Evolutionary conservation across 2,797 vertebrate genomes (phyloP).

Genomic region (Monodelphis domestica): DNA sequence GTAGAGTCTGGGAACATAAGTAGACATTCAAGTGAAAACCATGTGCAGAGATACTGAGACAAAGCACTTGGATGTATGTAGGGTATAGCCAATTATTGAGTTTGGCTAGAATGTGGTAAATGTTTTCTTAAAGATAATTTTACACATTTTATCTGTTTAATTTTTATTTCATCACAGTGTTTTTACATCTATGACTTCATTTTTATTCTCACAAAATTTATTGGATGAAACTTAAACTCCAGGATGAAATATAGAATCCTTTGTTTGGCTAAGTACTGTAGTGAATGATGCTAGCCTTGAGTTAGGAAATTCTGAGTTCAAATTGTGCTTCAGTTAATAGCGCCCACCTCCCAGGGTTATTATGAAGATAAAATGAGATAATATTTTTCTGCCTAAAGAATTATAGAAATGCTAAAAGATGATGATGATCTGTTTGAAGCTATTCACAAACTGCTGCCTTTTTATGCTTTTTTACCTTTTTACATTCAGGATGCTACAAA

Average conservation of each 20-base stretch:
- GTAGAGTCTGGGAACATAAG: background rate
- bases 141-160: background rate
- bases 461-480: background rate
- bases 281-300: background rate
- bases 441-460: background rate
- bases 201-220: background rate
- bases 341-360: background rate
- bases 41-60: background rate
- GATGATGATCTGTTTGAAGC: background rate
- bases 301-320: background rate
- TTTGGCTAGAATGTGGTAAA: background rate
- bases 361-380: background rate
- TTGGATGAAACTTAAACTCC: background rate
- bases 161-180: background rate
- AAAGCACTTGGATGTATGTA: background rate
- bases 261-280: background rate
- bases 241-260: background rate
- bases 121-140: background rate
- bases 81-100: no score
- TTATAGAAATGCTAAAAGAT: background rate
- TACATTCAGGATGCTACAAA: background rate
- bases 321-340: background rate
- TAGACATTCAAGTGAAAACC: background rate
- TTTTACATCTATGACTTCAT: background rate
- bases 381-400: background rate